phyloP scores from a whole-genome alignment of 2,888 invertebrate species.

The Aporophyla nigra region DNA sequence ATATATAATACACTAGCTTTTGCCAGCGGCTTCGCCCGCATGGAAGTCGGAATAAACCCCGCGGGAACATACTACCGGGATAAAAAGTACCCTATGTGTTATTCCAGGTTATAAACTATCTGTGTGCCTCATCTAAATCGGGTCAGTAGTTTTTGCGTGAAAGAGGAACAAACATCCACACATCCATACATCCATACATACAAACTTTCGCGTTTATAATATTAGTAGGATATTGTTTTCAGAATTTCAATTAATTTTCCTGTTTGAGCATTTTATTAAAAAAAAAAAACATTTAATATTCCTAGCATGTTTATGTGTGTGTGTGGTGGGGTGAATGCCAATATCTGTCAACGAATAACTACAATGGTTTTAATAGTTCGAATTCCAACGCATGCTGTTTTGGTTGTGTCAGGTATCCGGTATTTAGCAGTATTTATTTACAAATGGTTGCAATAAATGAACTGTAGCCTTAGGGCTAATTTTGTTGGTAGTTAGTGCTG shows the following conservation, averaged over 20 bases:
- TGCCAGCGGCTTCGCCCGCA: no score
- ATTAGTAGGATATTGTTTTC: no score
- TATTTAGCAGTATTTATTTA: neutral
- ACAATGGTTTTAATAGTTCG: neutral
- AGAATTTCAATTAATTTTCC: neutral
- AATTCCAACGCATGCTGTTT: neutral
- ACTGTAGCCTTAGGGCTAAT: neutral
- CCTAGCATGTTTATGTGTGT: neutral
- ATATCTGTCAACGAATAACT: neutral
- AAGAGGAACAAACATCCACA: no score
- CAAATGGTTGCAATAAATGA: neutral
- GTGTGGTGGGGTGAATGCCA: conserved; percentile 12
- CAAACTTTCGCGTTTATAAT: no score
- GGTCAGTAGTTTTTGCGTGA: no score
- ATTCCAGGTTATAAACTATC: no score
- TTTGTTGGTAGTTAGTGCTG: neutral
- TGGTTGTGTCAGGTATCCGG: neutral
- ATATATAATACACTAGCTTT: no score
- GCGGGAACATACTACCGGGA: no score
- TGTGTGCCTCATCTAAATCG: no score
- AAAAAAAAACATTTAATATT: neutral
- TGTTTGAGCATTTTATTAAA: neutral
- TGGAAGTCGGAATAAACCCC: no score
- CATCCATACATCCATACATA: no score
- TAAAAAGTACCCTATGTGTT: no score